Base-by-base conservation (phyloP, 2,888 invertebrate genomes). In the Sinentomon sp. region DNA sequence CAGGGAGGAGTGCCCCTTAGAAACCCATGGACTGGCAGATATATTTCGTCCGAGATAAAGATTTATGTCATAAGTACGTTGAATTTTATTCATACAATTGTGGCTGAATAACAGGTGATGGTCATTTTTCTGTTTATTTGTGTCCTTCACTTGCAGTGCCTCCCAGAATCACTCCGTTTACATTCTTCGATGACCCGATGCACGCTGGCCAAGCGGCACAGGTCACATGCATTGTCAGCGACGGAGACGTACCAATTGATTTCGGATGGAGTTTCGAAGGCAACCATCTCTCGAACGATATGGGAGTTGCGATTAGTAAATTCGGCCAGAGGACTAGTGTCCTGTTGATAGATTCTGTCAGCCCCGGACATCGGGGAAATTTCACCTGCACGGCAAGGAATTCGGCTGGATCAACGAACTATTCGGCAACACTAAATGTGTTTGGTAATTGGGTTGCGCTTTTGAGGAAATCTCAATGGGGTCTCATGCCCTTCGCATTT, bases 141-240 rank as follows among this genome's bases (percentile, higher is more conserved):
- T 36, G 35, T 20, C 28, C 21, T 19, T 33, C 14, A 9, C 27
- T n/a, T n/a, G 13, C 44, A 55, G 55, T 53, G 41, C 47, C 48
- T 33, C 55, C 55, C 28, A 49, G 53, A 40, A 53, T 55, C 44
- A 48, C 48, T 29, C 65, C 66, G 42, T 69, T 68, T 47, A 61
- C 63, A 44, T 65, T 69, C 48, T 65, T 64, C 33, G 41, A 42
- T 27, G 32, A 38, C 3, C 28, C 36, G 3, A 18, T 38, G 17
- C 32, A 35, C 20, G 32, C 44, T 13, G 50, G 49, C 5, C 47
- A 48, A 31, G 44, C 45, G 30, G 47, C 46, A 14, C 47, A 47
- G 36, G 36, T 51, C 13, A 41, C 45, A 18, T 52, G 51, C 36
- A 41, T 45, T 17, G 46, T 47, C 16, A 39, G 42, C 16, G 41